Evolutionary conservation across 2,113 vertebrate species (phyloP), one percentile per base, ranked within the genome.

Genomic region (Actenoides lindsayi): DNA sequence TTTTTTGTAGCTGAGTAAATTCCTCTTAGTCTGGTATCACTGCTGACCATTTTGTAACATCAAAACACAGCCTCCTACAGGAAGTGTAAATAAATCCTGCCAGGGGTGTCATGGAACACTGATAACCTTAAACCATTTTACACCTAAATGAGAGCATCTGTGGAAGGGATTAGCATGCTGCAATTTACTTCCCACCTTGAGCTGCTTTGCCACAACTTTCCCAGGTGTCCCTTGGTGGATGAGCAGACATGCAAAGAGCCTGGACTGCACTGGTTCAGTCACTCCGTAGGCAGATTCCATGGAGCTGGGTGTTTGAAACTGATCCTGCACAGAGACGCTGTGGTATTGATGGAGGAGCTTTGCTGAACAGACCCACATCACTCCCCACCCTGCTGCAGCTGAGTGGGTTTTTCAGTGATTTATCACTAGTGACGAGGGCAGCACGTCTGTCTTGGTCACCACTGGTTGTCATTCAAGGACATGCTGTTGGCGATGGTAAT

Each of bases 121-220:
- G 90, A 90, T 92, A 93, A 85, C 48, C 33, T 90, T 84, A 82
- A 81, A 67, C 78, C 65, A 51, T 87, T 94, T 93, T 96, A 79
- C 92, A 96, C 94, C 82, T 76, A 92, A 85, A 94, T 62, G 44
- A 88, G 82, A 80, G 95, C 95, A 94, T 96, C 90, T 97, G 90
- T 85, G 82, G 70, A 96, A 95, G 85, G 67, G 57, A 96, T 96
- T 95, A 97, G 67, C 33, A 31, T 65, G 62, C 53, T 94, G 44
- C 60, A 92, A 90, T 83, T 92, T 92, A 95, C 77, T 73, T 92
- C 64, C 46, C 51, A 89, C 80, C 68, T 87, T 44, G 46, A 67
- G 65, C 37, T 78, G 31, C 28, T 82, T 95, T 86, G 64, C 76
- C 68, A 81, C 53, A 65, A 77, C 23, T 77, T 94, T 86, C 23